Evolutionary conservation across 2,113 vertebrate genomes (phyloP), one percentile per base, ranked within the genome.

Genomic region (Ranitomeya variabilis): DNA sequence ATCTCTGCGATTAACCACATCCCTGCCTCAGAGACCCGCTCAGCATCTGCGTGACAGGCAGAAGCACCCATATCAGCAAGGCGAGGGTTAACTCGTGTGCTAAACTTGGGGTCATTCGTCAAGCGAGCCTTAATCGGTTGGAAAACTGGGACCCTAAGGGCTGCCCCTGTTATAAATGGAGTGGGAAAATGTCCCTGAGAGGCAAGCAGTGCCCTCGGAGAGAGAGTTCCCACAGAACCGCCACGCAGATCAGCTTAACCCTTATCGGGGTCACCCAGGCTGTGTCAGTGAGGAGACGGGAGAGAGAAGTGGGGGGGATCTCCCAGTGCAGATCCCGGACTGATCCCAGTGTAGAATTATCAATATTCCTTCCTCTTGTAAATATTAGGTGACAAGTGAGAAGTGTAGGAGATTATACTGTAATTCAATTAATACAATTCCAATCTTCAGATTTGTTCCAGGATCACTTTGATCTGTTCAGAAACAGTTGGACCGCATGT

Each of bases 81-180:
- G 4, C 79, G 45, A 9, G 45, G 71, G 80, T 89, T 77, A 89
- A 78, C 57, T 55, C 18, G 11, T 69, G 59, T 60, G 60, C 73
- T 89, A 84, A 55, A 89, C 87, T 77, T 89, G 73, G 91, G 93
- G 92, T 93, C 92, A 90, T 86, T 90, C 90, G 73, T 90, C 87
- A 89, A 89, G 71, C 66, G 52, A 91, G 90, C 91, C 92, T 86
- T 90, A 92, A 92, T 92, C 90, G 87, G 82, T 83, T 93, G 94
- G 93, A 94, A 94, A 94, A 93, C 86, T 89, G 57, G 21, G 93
- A 93, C 92, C 93, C 93, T 0, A 19, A 21, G 89, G 90, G 91
- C 91, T 92, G 91, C 59, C 92, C 92, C 91, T 91, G 92, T 93
- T 92, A 91, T 93, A 94, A 94, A 94, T 93, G 93, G 93, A 95